Conservation (phyloP, 2,888 invertebrate species). For the Drosophila phalerata region DNA sequence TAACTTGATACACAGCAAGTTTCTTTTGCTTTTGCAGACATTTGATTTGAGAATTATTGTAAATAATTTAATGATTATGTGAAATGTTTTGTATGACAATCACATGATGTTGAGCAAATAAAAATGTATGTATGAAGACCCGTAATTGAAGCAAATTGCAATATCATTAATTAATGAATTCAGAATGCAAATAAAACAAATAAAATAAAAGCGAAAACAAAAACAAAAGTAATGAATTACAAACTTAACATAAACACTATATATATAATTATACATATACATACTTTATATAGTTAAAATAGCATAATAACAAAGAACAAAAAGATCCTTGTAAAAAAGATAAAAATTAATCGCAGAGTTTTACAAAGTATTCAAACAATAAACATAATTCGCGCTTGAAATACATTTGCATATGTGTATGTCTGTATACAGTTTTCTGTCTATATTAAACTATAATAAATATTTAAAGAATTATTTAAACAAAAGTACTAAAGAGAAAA, state of each 20-base stretch:
- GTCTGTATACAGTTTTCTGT: conserved; percentile 66
- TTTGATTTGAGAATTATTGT: conserved; percentile 71
- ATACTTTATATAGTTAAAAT: conserved; percentile 53
- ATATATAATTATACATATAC: conserved; percentile 22
- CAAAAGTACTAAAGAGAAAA: conserved; percentile 21
- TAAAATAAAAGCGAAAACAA: conserved; percentile 39
- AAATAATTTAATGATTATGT: conserved; percentile 85
- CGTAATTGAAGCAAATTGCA: conserved; percentile 61
- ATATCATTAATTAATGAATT: conserved; percentile 52
- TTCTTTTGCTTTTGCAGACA: conserved; percentile 68
- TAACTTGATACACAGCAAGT: conserved; percentile 65
- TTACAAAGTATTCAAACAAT: conserved; percentile 73
- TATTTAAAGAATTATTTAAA: conserved; percentile 45
- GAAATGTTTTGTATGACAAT: conserved; percentile 86
- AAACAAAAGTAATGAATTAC: conserved; percentile 46
- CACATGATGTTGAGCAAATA: conserved; percentile 84
- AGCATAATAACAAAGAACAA: conserved; percentile 40
- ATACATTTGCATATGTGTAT: conserved; percentile 55
- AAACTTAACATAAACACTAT: conserved; percentile 45
- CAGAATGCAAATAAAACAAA: conserved; percentile 39
- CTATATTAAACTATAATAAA: conserved; percentile 58
- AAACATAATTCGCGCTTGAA: conserved; percentile 71
- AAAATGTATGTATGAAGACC: conserved; percentile 47
- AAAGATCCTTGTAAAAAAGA: conserved; percentile 51
- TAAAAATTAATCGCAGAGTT: conserved; percentile 44